phyloP scores from a whole-genome alignment of 2,113 vertebrate species.

The Glaucidium brasilianum region DNA sequence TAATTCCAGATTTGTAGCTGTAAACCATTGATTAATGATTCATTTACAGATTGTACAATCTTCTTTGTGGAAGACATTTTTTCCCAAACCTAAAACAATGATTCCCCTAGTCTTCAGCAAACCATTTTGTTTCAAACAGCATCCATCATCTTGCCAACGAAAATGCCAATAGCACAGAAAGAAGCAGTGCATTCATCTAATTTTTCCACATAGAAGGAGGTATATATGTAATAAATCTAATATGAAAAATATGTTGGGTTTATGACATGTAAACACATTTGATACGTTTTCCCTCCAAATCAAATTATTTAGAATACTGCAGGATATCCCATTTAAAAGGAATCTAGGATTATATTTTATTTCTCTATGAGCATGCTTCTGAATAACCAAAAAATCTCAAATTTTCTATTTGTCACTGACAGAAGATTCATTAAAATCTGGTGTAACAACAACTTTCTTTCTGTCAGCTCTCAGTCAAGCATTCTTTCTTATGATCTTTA shows the following conservation, averaged over 20 bases:
- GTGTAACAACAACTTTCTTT: not conserved
- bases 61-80: not conserved
- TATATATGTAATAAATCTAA: constrained; percentile 19
- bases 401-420: not conserved
- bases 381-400: not conserved
- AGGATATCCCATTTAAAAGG: not conserved
- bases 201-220: not conserved
- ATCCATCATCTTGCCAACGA: constrained; percentile 25
- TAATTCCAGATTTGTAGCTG: not conserved
- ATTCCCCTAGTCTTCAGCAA: not conserved
- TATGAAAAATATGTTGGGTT: not conserved
- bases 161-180: constrained; percentile 24
- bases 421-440: constrained; percentile 18
- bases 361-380: not conserved
- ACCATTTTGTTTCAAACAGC: constrained; percentile 1
- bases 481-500: not conserved
- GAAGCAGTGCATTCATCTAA: not conserved
- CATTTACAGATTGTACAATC: not conserved
- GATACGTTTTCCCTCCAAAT: constrained; percentile 13
- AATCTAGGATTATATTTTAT: not conserved
- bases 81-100: not conserved
- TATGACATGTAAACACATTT: constrained; percentile 19
- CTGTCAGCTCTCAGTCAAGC: not conserved
- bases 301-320: not conserved
- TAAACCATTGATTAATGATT: constrained; percentile 12